These are phyloP conservation scores for Habrosyne pyritoides DNA, from an alignment of 2,888 invertebrate species.

Conservation along the genomic window DNA sequence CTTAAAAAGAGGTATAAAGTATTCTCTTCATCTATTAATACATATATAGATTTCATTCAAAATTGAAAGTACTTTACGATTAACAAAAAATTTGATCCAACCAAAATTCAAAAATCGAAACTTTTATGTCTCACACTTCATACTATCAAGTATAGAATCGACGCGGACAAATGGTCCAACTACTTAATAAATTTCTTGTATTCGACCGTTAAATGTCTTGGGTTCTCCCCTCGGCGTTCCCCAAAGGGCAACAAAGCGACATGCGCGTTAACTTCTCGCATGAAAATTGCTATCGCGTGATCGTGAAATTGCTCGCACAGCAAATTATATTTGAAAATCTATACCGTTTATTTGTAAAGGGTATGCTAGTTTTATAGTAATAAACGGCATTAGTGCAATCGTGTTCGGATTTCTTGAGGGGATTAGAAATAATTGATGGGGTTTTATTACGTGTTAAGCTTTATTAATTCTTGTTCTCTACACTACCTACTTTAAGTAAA, in stretches of 20 bases:
- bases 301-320: conserved; percentile 55
- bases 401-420: conserved; percentile 1
- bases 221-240: conserved; percentile 39
- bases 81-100: too few relatives aligned
- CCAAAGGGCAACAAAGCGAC: conserved; percentile 53
- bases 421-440: neutral
- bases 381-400: neutral
- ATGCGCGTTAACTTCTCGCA: conserved; percentile 50
- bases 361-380: conserved; percentile 40
- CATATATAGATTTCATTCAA: too few relatives aligned
- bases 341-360: conserved; percentile 47
- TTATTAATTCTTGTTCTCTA: neutral
- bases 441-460: neutral
- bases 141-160: neutral
- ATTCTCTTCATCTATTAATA: too few relatives aligned
- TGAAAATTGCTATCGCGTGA: conserved; percentile 61
- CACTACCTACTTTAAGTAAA: too few relatives aligned
- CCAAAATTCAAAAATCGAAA: too few relatives aligned
- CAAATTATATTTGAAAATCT: conserved; percentile 58
- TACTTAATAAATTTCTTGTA: conserved; percentile 41
- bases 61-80: too few relatives aligned
- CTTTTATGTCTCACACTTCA: neutral
- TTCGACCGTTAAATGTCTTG: conserved; percentile 55
- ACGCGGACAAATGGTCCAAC: neutral
- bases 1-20: too few relatives aligned